Conservation (phyloP, 2,888 invertebrate genomes). For the Ditylenchus weischeri region DNA sequence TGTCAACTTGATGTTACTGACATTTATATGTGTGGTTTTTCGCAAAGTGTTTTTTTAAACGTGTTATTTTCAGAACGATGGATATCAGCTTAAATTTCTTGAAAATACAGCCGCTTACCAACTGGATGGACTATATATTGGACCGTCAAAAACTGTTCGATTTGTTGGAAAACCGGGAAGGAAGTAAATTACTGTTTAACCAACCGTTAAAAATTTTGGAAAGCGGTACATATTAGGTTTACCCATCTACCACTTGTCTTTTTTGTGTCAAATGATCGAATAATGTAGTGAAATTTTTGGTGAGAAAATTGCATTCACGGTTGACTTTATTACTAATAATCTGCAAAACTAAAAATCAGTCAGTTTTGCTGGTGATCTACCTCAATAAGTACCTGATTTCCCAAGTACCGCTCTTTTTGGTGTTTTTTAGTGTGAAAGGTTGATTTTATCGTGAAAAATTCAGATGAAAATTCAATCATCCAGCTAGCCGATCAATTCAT, state of each 20-base stretch:
- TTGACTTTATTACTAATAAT: too few species aligned
- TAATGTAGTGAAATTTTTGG: too few species aligned
- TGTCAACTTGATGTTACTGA: too few species aligned
- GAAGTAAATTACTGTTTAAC: neutral
- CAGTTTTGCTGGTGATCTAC: too few species aligned
- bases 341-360: too few species aligned
- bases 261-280: too few species aligned
- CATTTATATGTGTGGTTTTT: too few species aligned
- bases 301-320: too few species aligned
- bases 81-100: slow-evolving; percentile 29
- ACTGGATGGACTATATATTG: slow-evolving; percentile 38
- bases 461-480: slow-evolving; percentile 15
- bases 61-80: slow-evolving; percentile 3
- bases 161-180: slow-evolving; percentile 14
- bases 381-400: too few species aligned
- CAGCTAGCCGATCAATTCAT: slow-evolving; percentile 31
- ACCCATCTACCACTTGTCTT: too few species aligned
- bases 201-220: slow-evolving; percentile 4
- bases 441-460: neutral
- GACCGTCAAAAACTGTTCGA: slow-evolving; percentile 17
- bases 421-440: neutral
- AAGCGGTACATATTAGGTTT: too few species aligned
- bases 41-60: too few species aligned
- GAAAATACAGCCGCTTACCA: slow-evolving; percentile 25
- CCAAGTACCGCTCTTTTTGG: neutral